Conservation (phyloP, 2,113 vertebrate species). For the Stomatorhinus ivindoensis region DNA sequence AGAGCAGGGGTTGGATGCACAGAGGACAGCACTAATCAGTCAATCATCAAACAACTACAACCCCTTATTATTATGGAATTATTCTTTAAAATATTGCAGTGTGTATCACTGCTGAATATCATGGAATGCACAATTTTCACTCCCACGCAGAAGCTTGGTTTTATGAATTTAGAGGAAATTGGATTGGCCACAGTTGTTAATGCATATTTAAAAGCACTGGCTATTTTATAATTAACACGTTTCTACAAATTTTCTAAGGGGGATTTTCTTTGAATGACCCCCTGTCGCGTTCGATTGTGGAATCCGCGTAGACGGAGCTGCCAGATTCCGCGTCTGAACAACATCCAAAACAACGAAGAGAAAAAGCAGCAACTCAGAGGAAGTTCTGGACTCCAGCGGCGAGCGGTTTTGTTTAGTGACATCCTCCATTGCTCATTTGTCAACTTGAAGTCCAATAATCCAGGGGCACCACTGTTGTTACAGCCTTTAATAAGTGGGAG, state of each 20-base stretch:
- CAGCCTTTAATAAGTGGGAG: not conserved
- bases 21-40: not conserved
- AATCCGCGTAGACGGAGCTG: not conserved
- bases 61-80: not conserved
- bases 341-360: not conserved
- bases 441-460: not conserved
- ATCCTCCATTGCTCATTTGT: not conserved
- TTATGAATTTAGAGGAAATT: not conserved
- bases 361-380: not conserved
- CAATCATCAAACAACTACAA: not conserved
- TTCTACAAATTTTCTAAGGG: not conserved
- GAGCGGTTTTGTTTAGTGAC: not conserved
- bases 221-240: not conserved
- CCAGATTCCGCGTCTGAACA: not conserved
- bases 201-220: not conserved
- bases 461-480: not conserved
- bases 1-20: not conserved
- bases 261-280: not conserved
- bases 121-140: not conserved
- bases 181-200: not conserved
- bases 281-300: not conserved
- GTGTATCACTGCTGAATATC: not conserved
- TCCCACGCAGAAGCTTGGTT: not conserved
- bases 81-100: not conserved
- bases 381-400: not conserved